Percentiles rank a stretch among this genome's conserved stretches.
phyloP scores from a whole-genome alignment of 2,797 vertebrate species.

The Sandelia bainsii region DNA sequence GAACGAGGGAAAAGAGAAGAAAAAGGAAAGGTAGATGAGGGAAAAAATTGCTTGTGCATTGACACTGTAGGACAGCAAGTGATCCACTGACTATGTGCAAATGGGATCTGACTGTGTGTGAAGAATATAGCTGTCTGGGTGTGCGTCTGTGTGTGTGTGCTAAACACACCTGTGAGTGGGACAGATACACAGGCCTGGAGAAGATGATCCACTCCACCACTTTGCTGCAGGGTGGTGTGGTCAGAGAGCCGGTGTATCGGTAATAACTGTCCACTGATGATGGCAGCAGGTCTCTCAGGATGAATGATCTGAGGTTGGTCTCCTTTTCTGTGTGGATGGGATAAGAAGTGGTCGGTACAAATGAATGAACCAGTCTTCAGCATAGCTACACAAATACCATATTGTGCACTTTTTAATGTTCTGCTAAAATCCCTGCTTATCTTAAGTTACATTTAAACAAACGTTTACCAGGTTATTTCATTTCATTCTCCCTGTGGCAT shows the following conservation, averaged over 20 bases:
- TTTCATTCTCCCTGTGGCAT: constrained; percentile 57
- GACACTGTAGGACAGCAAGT: constrained; percentile 55
- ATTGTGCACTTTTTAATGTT: constrained; percentile 14
- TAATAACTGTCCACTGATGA: constrained; percentile 94
- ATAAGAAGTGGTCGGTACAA: constrained; percentile 48
- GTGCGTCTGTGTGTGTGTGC: constrained; percentile 32
- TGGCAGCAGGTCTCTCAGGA: constrained; percentile 94
- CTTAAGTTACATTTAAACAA: constrained; percentile 31
- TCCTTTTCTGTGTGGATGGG: constrained; percentile 90
- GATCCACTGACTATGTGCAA: constrained; percentile 60
- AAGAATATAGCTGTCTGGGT: constrained; percentile 44
- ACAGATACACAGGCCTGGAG: constrained; percentile 93
- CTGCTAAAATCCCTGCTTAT: constrained; percentile 33
- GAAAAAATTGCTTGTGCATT: constrained; percentile 54
- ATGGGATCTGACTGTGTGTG: constrained; percentile 62
- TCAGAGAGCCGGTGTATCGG: constrained; percentile 95
- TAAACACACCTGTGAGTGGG: constrained; percentile 91
- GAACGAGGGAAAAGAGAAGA: constrained; percentile 41
- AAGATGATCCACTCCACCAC: constrained; percentile 99
- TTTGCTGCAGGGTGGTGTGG: constrained; percentile 96
- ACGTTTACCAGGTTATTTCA: constrained; percentile 47
- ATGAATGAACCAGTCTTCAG: constrained; percentile 9
- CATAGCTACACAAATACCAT: not conserved
- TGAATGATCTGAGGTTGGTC: constrained; percentile 94
- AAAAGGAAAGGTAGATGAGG: constrained; percentile 50